phyloP scores from a whole-genome alignment of 2,113 vertebrate species.

The Cochlearius cochlearius region DNA sequence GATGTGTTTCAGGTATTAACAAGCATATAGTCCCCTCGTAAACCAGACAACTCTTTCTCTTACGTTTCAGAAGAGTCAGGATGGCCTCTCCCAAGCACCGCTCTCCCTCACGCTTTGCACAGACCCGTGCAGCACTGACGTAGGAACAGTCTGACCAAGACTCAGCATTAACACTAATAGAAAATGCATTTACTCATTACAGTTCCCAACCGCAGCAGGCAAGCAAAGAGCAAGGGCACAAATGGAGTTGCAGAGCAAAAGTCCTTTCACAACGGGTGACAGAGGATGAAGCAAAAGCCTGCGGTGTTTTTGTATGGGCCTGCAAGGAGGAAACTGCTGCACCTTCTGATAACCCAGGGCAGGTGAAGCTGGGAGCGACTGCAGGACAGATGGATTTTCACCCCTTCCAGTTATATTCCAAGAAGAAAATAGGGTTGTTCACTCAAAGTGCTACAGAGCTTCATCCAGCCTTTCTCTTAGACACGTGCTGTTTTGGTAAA shows the following conservation, averaged over 20 bases:
- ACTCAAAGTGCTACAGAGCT: background rate
- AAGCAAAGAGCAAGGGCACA: background rate
- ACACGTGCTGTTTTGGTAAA: background rate
- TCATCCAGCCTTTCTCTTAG: background rate
- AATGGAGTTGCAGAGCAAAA: background rate
- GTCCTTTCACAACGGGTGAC: background rate
- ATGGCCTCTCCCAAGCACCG: background rate
- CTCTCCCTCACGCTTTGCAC: background rate
- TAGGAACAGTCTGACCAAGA: background rate
- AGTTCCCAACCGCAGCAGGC: background rate
- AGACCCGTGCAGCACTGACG: background rate
- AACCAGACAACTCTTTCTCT: background rate
- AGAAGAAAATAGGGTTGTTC: background rate
- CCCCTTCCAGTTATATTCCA: background rate
- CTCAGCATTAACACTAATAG: background rate
- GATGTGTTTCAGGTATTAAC: background rate
- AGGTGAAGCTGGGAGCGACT: background rate
- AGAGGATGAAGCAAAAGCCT: background rate
- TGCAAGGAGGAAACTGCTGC: background rate
- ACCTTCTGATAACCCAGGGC: background rate
- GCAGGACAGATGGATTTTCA: background rate
- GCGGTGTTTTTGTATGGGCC: background rate
- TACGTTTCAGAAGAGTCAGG: background rate
- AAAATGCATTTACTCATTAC: slow-evolving; percentile 9
- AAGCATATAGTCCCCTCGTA: background rate